phyloP scores from a whole-genome alignment of 1,140 invertebrate genomes.

The Dendrolimus kikuchii region DNA sequence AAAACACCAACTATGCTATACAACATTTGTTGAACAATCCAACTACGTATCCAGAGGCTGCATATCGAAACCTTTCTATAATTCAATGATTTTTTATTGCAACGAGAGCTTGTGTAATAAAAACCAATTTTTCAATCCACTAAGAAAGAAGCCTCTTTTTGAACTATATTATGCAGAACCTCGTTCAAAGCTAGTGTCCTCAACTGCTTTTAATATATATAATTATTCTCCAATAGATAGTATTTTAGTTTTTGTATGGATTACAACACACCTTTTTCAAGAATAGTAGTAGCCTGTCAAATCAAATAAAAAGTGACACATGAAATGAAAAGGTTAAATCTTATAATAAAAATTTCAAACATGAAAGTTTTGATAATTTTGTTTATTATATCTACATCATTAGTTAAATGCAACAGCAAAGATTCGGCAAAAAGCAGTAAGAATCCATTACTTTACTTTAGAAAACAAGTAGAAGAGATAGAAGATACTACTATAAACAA shows the following conservation, averaged over 20 bases:
- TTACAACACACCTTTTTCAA: too few species aligned
- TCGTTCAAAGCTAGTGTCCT: too few species aligned
- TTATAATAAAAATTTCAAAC: not conserved
- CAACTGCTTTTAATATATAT: too few species aligned
- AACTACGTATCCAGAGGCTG: slow-evolving; percentile 40
- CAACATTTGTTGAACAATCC: slow-evolving; percentile 27
- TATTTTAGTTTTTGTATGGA: too few species aligned
- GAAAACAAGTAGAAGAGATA: slow-evolving; percentile 31
- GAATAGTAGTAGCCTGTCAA: too few species aligned
- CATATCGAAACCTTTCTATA: slow-evolving; percentile 29
- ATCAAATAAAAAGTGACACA: too few species aligned
- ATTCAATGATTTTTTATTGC: slow-evolving; percentile 39
- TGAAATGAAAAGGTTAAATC: too few species aligned
- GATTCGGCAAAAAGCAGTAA: slow-evolving; percentile 15
- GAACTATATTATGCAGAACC: too few species aligned
- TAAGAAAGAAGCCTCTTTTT: slow-evolving; percentile 2
- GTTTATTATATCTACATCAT: slow-evolving; percentile 9
- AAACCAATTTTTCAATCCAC: slow-evolving; percentile 14
- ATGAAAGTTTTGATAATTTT: slow-evolving; percentile 9
- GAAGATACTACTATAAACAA: slow-evolving; percentile 12
- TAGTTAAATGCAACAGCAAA: slow-evolving; percentile 9
- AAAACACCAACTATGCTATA: slow-evolving; percentile 35
- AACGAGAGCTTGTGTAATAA: slow-evolving; percentile 31
- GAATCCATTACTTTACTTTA: slow-evolving; percentile 25
- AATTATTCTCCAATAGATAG: too few species aligned